Base-by-base conservation (phyloP, 1,140 invertebrate species). In the Bombus fervidus region DNA sequence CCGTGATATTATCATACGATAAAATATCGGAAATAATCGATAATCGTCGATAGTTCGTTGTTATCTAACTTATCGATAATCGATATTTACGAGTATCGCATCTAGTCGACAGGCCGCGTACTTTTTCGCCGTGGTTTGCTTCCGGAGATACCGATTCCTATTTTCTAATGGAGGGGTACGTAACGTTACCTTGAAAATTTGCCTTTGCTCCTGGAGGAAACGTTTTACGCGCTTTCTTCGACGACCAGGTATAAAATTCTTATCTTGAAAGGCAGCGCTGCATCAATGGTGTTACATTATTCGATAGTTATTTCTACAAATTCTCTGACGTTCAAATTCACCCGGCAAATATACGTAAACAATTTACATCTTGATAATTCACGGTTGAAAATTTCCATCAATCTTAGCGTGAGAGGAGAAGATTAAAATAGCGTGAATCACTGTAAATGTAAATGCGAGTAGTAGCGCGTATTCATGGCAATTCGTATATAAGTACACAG, bases 291-390 rank as follows among this genome's bases (percentile, higher is more conserved):
- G n/a, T 41, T 43, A 62, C 62, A 53, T 79, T 68, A 31, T 69
- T 79, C 77, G 64, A 5, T 79, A 41, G 68, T 74, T 82, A 47
- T 59, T 47, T 82, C 39, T 82, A 39, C 53, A 66, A 82, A 82
- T 37, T 62, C 81, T 62, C 22, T 43, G 71, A 75, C 69, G 34
- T 53, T 22, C 18, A 28, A 74, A 39, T 53, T 8, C 53, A 47
- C 12, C 57, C 13, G 64, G 64, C 64, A 79, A 79, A 79, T 79
- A 53, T 79, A 80, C 43, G 64, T 69, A 69, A 80, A 68, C 78
- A n/a, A 80, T 80, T 69, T 80, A 64, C 64, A 69, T 80, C 64
- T 47, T 37, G 64, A 80, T 66, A 80, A 80, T 79, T 79, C 41
- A 41, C 28, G 37, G 25, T 53, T 69, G 43, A 69, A 80, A 79